Percentiles rank a stretch among this genome's conserved stretches.
Evolutionary conservation across 2,797 vertebrate species (phyloP).

Genomic region (Acrossocheilus fasciatus): DNA sequence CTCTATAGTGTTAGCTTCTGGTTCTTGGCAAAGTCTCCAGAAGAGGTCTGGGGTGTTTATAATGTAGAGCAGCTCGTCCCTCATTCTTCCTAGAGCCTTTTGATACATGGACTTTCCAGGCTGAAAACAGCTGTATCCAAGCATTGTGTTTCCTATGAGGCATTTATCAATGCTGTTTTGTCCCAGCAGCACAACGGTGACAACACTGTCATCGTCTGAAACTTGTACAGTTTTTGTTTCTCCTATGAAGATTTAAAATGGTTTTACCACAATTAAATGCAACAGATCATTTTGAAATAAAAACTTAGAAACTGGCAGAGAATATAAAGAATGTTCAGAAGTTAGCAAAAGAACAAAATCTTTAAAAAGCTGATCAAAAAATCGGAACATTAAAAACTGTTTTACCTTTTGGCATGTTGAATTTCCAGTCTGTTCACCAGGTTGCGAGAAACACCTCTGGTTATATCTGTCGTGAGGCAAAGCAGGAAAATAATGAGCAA

Average conservation of each 20-base stretch:
- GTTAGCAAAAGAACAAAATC: background rate
- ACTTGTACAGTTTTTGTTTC: background rate
- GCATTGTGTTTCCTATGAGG: slow-evolving; percentile 38
- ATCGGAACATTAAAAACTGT: background rate
- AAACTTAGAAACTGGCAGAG: background rate
- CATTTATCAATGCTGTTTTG: slow-evolving; percentile 14
- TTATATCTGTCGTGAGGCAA: background rate
- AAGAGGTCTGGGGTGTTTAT: slow-evolving; percentile 40
- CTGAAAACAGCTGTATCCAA: background rate
- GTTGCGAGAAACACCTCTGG: background rate
- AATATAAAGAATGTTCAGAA: background rate
- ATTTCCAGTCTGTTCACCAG: background rate
- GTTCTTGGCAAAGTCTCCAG: background rate
- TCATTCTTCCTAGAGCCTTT: background rate
- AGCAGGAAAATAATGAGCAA: background rate
- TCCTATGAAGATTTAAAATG: background rate
- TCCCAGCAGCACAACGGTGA: slow-evolving; percentile 31
- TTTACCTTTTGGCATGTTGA: slow-evolving; percentile 14
- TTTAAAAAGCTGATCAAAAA: background rate
- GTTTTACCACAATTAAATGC: background rate
- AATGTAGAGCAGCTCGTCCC: background rate
- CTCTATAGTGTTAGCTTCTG: background rate
- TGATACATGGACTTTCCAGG: background rate
- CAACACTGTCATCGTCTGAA: background rate
- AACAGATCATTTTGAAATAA: background rate